Evolutionary conservation across 2,888 invertebrate species (phyloP).

Genomic region (Lasius platythorax): DNA sequence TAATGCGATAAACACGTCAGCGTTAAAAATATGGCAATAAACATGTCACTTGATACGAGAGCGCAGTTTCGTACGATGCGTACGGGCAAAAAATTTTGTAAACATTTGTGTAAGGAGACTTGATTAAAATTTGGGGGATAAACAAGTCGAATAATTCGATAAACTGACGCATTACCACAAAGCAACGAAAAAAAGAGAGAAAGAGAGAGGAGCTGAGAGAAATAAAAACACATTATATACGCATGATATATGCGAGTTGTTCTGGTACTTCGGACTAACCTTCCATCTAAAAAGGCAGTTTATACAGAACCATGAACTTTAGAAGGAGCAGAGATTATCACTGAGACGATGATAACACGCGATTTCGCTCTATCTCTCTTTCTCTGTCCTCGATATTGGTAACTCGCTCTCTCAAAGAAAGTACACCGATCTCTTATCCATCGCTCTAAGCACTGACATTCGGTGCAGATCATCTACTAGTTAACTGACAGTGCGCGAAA

Average conservation of each 20-base stretch:
- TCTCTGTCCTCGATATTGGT: slow-evolving; percentile 5
- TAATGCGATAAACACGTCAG: background rate
- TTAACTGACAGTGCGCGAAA: slow-evolving; percentile 20
- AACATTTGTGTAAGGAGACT: slow-evolving; percentile 53
- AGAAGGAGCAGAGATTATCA: slow-evolving; percentile 73
- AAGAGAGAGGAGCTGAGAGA: background rate
- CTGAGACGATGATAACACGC: slow-evolving; percentile 63
- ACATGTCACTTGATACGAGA: slow-evolving; percentile 5
- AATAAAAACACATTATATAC: slow-evolving; percentile 5
- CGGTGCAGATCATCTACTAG: slow-evolving; percentile 64
- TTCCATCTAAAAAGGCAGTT: slow-evolving; percentile 62
- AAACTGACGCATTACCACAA: slow-evolving; percentile 17
- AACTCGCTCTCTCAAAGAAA: background rate
- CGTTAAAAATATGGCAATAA: slow-evolving; percentile 4
- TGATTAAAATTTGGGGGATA: slow-evolving; percentile 53
- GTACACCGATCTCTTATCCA: background rate
- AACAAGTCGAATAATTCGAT: slow-evolving; percentile 57
- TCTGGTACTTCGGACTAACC: slow-evolving; percentile 71
- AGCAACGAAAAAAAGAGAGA: background rate
- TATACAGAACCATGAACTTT: slow-evolving; percentile 74
- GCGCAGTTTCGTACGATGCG: background rate
- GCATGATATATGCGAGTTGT: slow-evolving; percentile 43
- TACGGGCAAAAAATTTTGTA: slow-evolving; percentile 2
- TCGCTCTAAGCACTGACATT: slow-evolving; percentile 52
- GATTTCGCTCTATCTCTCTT: slow-evolving; percentile 15